A percentile compares a stretch with the other conserved stretches of the same genome.
Conservation (phyloP, 2,888 invertebrate species). For the Amiota mariae region DNA sequence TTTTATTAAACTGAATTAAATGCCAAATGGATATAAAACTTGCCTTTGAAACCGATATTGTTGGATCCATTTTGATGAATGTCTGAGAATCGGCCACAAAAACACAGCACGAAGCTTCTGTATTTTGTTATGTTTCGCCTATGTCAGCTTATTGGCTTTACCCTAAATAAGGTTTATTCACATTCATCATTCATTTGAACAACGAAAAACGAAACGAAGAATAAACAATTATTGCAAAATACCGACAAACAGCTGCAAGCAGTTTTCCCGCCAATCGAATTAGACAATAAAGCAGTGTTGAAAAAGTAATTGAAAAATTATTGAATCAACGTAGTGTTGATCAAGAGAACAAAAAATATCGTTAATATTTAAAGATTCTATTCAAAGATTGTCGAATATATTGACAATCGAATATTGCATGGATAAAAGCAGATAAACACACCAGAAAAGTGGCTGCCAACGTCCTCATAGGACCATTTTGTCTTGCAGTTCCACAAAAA, state of each 20-base stretch:
- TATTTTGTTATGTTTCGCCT: slow-evolving; percentile 48
- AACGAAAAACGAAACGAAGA: slow-evolving; percentile 40
- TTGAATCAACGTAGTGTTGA: too few relatives aligned
- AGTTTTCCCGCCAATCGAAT: slow-evolving; percentile 23
- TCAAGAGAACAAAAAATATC: too few relatives aligned
- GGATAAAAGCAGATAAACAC: too few relatives aligned
- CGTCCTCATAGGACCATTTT: too few relatives aligned
- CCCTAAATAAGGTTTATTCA: slow-evolving; percentile 61
- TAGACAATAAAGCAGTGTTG: background rate
- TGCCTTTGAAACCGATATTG: slow-evolving; percentile 76
- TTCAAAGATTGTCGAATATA: too few relatives aligned
- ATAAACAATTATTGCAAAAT: slow-evolving; percentile 39
- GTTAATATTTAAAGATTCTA: too few relatives aligned
- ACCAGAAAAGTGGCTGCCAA: too few relatives aligned
- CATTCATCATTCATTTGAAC: slow-evolving; percentile 34
- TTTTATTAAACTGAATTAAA: background rate
- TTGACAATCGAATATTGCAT: too few relatives aligned
- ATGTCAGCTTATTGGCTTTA: slow-evolving; percentile 62
- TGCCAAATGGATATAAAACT: slow-evolving; percentile 4
- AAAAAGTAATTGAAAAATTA: too few relatives aligned
- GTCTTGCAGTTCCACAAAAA: too few relatives aligned
- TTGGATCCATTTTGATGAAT: slow-evolving; percentile 71
- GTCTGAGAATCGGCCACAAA: background rate
- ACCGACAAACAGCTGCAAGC: slow-evolving; percentile 38
- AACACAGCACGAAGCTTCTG: slow-evolving; percentile 33